A percentile compares a stretch with the other conserved stretches of the same genome.
Conservation (phyloP, 2,888 invertebrate species). For the Fissipunctia ypsillon region DNA sequence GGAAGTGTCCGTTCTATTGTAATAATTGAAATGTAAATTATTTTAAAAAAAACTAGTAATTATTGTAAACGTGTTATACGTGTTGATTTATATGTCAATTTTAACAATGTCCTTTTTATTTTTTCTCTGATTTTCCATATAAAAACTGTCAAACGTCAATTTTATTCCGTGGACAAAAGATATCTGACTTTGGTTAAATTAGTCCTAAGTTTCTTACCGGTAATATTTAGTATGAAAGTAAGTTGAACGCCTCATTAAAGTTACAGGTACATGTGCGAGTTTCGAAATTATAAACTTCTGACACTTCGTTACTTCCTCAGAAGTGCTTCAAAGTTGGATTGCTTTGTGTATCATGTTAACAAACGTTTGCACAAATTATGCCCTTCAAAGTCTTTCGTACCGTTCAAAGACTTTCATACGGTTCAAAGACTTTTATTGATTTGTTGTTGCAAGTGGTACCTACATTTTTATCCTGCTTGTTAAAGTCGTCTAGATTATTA, state of each 20-base stretch:
- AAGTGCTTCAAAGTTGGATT: slow-evolving; percentile 4
- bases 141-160: no score
- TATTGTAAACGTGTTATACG: no score
- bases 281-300: slow-evolving; percentile 11
- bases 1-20: no score
- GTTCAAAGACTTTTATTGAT: slow-evolving; percentile 36
- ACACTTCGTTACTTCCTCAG: not conserved
- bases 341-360: slow-evolving; percentile 14
- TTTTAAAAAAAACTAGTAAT: no score
- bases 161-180: no score
- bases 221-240: not conserved
- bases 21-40: no score
- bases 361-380: slow-evolving; percentile 1
- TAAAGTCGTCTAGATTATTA: not conserved
- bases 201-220: not conserved
- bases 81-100: no score
- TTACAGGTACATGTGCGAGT: not conserved
- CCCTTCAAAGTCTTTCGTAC: slow-evolving; percentile 16
- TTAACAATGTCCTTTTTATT: no score
- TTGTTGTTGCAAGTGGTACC: not conserved
- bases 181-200: no score
- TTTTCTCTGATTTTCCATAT: no score
- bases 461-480: slow-evolving; percentile 1
- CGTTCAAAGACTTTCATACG: slow-evolving; percentile 15
- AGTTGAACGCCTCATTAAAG: not conserved